These are phyloP conservation scores for Oreonectes daqikongensis DNA, from an alignment of 2,797 vertebrate genomes.

Conservation along the genomic window DNA sequence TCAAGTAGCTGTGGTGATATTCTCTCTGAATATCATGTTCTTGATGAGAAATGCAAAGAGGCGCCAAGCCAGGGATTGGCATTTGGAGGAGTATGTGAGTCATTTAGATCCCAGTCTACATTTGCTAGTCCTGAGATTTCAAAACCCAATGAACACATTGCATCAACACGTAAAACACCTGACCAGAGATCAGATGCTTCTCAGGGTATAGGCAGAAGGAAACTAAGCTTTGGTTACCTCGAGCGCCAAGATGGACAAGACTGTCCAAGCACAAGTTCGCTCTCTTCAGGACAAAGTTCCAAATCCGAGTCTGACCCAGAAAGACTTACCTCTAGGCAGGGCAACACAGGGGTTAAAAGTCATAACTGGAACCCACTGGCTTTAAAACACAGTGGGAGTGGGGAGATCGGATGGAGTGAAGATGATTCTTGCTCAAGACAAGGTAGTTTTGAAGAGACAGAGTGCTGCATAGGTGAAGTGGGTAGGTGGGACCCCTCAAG, in stretches of 20 bases:
- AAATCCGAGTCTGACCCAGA: constrained; percentile 76
- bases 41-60: constrained; percentile 75
- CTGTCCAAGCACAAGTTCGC: constrained; percentile 74
- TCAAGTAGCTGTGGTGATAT: constrained; percentile 70
- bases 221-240: constrained; percentile 68
- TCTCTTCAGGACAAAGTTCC: constrained; percentile 79
- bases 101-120: constrained; percentile 47
- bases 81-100: no score
- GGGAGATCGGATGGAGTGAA: constrained; percentile 59
- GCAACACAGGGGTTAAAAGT: neutral
- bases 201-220: constrained; percentile 62
- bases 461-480: constrained; percentile 56
- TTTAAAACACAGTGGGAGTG: constrained; percentile 33
- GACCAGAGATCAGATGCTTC: constrained; percentile 71
- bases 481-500: constrained; percentile 63
- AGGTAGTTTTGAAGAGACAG: constrained; percentile 65
- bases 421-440: constrained; percentile 63
- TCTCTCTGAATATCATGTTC: constrained; percentile 72
- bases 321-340: constrained; percentile 57
- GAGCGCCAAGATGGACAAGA: constrained; percentile 72
- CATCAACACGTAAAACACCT: constrained; percentile 62
- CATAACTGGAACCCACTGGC: constrained; percentile 59
- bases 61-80: constrained; percentile 57
- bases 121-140: constrained; percentile 56
- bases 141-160: constrained; percentile 59